Conservation (phyloP, 2,797 vertebrate species). For the Lutjanus campechanus region DNA sequence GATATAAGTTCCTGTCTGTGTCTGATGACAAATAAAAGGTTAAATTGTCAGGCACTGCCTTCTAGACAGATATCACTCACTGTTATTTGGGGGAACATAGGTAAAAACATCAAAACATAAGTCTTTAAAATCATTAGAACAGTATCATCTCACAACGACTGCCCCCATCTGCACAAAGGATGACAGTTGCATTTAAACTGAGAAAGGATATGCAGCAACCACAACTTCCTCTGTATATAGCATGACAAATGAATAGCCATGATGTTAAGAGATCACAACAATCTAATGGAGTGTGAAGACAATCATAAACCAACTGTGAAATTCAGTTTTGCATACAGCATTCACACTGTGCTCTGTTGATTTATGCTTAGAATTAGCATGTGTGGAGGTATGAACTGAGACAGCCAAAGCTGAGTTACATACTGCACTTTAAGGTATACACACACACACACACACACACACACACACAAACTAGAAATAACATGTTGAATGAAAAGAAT, state of each 20-base stretch:
- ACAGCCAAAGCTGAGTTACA: not conserved
- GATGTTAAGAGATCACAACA: not conserved
- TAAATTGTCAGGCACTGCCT: too few relatives aligned
- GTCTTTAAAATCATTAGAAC: not conserved
- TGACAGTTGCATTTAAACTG: not conserved
- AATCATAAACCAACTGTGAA: conserved; percentile 15
- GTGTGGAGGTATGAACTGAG: not conserved
- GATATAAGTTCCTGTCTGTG: too few relatives aligned
- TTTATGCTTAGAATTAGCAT: not conserved
- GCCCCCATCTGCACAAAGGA: not conserved
- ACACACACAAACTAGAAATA: too few relatives aligned
- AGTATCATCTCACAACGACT: not conserved
- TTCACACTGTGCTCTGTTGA: conserved; percentile 2
- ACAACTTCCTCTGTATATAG: conserved; percentile 12
- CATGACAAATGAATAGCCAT: not conserved
- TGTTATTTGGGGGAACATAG: not conserved
- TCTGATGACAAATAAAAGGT: too few relatives aligned
- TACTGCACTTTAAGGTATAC: not conserved
- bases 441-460: not conserved
- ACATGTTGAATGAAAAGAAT: not conserved
- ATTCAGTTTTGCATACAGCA: not conserved
- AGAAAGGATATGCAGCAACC: not conserved
- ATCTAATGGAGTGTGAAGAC: conserved; percentile 8
- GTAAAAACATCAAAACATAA: not conserved
- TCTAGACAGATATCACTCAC: not conserved